Base-by-base conservation (phyloP, 2,113 vertebrate species). In the Sceloporus undulatus region DNA sequence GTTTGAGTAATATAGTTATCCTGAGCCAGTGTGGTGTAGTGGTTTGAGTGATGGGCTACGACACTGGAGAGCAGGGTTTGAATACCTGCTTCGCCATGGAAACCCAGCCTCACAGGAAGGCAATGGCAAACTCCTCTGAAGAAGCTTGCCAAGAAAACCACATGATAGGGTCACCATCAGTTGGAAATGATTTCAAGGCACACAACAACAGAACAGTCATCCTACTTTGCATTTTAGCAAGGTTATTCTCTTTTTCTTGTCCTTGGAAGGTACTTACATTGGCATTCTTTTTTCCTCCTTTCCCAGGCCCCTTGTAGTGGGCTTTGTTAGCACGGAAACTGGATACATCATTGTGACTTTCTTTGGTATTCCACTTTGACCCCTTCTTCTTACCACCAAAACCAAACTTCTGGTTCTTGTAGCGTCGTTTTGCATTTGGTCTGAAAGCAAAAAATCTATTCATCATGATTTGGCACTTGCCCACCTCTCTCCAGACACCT, bases 331-430 rank as follows among this genome's bases (percentile, higher is more conserved):
- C 94, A 1, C 96, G 96, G 95, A 99, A 99, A 85, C 97, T 87
- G 3, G 99, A 98, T 2, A 99, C 96, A 0, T 99, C 99, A 23
- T 99, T 96, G 81, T 95, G 93, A 94, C 99, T 99, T 59, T 99
- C 99, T 80, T 97, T 98, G 25, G 98, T 99, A 94, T 99, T 99
- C 98, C 98, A 98, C 91, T 99, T 99, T 52, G 95, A 97, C 9
- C 98, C 98, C 42, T 98, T 98, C 93, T 99, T 99, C 96, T 98
- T 99, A 10, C 99, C 99, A 19, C 99, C 99, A 90, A 98, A 99
- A 84, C 99, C 99, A 94, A 99, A 99, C 93, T 96, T 98, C 93
- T 99, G 97, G 90, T 99, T 98, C 95, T 99, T 99, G 94, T 96
- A 99, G 71, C 98, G 98, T 87, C 98, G 97, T 95, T 99, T 99